Percentiles rank a stretch among this genome's conserved stretches.
phyloP scores from a whole-genome alignment of 2,113 vertebrate genomes.

The Nanger granti region DNA sequence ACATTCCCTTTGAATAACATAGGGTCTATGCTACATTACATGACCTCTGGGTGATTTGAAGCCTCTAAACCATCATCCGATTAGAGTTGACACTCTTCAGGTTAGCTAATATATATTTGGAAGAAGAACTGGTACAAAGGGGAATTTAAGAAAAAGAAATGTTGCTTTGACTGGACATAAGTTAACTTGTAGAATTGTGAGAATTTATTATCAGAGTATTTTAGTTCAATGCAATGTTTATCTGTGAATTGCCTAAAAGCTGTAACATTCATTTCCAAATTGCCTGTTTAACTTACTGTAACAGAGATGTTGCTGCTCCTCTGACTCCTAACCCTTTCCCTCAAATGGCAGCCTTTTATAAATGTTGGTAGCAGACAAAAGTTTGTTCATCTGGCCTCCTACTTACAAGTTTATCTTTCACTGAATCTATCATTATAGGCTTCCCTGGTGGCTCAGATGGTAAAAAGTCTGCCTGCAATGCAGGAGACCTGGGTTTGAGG shows the following conservation, averaged over 20 bases:
- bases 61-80: conserved; percentile 26
- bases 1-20: conserved; percentile 31
- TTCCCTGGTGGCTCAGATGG: background rate
- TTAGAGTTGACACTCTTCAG: background rate
- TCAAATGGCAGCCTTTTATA: background rate
- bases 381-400: background rate
- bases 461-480: background rate
- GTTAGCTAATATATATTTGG: background rate
- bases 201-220: conserved; percentile 2
- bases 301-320: background rate
- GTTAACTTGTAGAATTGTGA: background rate
- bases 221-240: background rate
- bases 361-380: background rate
- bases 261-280: background rate
- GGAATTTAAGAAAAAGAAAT: conserved; percentile 19
- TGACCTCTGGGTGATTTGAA: background rate
- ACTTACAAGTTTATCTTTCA: background rate
- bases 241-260: background rate
- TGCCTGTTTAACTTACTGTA: background rate
- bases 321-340: background rate
- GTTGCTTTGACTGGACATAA: background rate
- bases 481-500: background rate
- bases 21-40: conserved; percentile 20
- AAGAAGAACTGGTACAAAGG: background rate
- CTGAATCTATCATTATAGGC: background rate